A percentile compares a stretch with the other conserved stretches of the same genome.
phyloP scores from a whole-genome alignment of 2,888 invertebrate species.

The Cylloceria caligata region DNA sequence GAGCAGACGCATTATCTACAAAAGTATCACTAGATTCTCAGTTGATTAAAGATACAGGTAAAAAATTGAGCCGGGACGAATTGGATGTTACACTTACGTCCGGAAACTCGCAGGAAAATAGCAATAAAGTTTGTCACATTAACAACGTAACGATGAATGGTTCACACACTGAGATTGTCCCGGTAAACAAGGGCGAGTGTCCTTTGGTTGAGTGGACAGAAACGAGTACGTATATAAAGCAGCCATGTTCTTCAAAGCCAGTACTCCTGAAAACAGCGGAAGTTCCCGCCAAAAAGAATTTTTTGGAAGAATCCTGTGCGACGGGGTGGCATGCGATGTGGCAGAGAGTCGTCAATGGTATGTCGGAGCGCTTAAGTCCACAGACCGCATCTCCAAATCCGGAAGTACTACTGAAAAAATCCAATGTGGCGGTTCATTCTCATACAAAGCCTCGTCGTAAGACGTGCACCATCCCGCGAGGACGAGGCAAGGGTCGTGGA shows the following conservation, averaged over 20 bases:
- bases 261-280: constrained; percentile 17
- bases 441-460: constrained; percentile 65
- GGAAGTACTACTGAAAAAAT: constrained; percentile 64
- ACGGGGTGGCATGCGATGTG: constrained; percentile 63
- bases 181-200: not conserved
- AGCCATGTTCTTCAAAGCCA: constrained; percentile 38
- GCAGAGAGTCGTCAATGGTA: constrained; percentile 63
- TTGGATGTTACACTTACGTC: constrained; percentile 14
- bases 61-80: constrained; percentile 5
- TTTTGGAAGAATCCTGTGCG: not conserved
- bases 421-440: constrained; percentile 40
- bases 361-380: constrained; percentile 63
- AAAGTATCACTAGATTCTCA: constrained; percentile 44
- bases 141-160: not conserved
- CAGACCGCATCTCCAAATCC: constrained; percentile 50
- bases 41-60: not conserved
- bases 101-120: not conserved
- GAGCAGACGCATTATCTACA: not conserved
- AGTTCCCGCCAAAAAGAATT: constrained; percentile 9
- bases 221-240: not conserved
- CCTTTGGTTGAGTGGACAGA: not conserved
- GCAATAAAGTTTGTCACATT: constrained; percentile 1
- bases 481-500: constrained; percentile 75
- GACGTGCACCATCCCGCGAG: constrained; percentile 69
- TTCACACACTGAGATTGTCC: not conserved